Percentiles rank a stretch among this genome's conserved stretches.
Conservation (phyloP, 1,140 invertebrate genomes). For the Potamilus streckersoni region DNA sequence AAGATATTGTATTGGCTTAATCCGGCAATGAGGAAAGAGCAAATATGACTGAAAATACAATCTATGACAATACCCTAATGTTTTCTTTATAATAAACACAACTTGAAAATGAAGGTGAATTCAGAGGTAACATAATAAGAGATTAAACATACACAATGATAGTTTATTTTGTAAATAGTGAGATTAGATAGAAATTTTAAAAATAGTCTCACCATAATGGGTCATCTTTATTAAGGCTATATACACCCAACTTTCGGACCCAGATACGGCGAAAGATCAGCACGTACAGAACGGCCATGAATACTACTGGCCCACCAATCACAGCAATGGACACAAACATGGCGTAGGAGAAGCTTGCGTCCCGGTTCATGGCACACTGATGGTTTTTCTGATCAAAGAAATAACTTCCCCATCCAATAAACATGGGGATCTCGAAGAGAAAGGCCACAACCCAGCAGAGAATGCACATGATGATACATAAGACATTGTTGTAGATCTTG, state of each 20-base stretch:
- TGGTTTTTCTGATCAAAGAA: conserved; percentile 58
- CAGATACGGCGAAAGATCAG: conserved; percentile 53
- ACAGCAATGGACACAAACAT: conserved; percentile 50
- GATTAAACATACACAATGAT: too few relatives aligned
- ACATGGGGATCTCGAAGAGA: conserved; percentile 59
- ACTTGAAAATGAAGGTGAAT: too few relatives aligned
- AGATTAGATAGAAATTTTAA: too few relatives aligned
- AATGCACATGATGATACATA: conserved; percentile 40
- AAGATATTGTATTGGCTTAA: too few relatives aligned
- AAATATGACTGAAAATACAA: too few relatives aligned
- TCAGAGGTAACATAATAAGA: too few relatives aligned
- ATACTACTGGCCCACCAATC: conserved; percentile 48
- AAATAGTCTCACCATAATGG: conserved; percentile 9
- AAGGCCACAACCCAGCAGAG: conserved; percentile 53
- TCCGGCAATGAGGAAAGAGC: too few relatives aligned
- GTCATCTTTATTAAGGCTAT: conserved; percentile 38
- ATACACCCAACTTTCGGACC: conserved; percentile 48
- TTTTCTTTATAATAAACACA: too few relatives aligned
- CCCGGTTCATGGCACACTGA: conserved; percentile 62
- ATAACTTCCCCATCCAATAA: conserved; percentile 61
- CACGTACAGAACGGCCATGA: conserved; percentile 53
- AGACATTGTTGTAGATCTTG: conserved; percentile 39
- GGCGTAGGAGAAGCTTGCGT: conserved; percentile 55
- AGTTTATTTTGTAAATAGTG: too few relatives aligned
- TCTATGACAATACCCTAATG: too few relatives aligned